Base-by-base conservation (phyloP, 2,888 invertebrate genomes). In the Catocala sponsa region DNA sequence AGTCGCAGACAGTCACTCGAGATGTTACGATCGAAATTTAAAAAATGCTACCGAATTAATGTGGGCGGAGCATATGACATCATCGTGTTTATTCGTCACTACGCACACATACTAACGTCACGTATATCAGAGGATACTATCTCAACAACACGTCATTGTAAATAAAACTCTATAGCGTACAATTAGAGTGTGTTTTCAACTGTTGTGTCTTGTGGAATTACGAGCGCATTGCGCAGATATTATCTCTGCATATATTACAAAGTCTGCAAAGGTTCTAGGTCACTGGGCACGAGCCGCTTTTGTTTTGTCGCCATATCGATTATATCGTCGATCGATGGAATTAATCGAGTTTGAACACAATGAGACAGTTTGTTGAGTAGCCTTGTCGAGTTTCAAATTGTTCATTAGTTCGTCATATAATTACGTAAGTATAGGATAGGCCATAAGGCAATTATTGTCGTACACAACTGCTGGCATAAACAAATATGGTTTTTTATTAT, bases 41-140 rank as follows among this genome's bases (percentile, higher is more conserved):
- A 66, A 73, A 70, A 65, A 65, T 58, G 50, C 52, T 74, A 70
- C 67, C 65, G 59, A 79, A 74, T 72, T 58, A 70, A 65, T 68
- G 88, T 85, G 75, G 85, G 87, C 82, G 88, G 81, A 78, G 80
- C 72, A 76, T 68, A 85, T 91, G 91, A 91, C 89, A 91, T 91
- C 92, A 91, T 68, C 81, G 50, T 86, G 75, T 87, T 88, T 86
- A 82, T 86, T 76, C 68, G 70, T 55, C 65, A 64, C 69, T 70
- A 75, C 78, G 63, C 74, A 79, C 73, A 74, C 73, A 79, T 76
- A 68, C 73, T 78, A 81, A 65, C 76, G 59, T 74, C 73, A 78
- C 63, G 59, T 55, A 5, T 12, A 59, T 41, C 25, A 56, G 60
- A 60, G 33, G 35, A 68, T 50, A 60, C 12, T 55, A 75, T 41